Conservation (phyloP, 2,888 invertebrate species). For the Cephus spinipes region DNA sequence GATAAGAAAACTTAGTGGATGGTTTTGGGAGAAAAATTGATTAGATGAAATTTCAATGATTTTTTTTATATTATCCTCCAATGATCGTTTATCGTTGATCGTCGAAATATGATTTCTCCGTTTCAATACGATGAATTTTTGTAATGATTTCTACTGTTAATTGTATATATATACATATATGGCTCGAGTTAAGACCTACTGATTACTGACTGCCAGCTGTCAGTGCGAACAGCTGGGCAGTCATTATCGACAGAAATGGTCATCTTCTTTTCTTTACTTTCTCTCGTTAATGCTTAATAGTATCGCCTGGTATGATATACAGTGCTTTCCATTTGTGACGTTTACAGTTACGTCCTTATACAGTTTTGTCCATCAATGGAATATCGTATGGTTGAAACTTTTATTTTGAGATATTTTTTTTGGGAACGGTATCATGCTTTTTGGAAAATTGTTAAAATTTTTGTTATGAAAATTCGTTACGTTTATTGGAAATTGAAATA, state of each 20-base stretch:
- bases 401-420: not conserved
- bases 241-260: not conserved
- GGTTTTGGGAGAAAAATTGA: fast-evolving
- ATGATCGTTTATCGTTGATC: not conserved
- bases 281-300: not conserved
- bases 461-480: too few species aligned
- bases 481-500: too few species aligned
- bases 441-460: not conserved
- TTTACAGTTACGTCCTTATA: not conserved
- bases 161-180: not conserved
- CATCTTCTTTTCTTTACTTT: not conserved
- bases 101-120: not conserved
- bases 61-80: not conserved
- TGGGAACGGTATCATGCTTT: not conserved
- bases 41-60: not conserved
- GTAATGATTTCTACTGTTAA: not conserved
- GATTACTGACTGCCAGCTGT: not conserved
- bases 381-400: not conserved
- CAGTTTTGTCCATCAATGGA: not conserved
- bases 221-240: not conserved
- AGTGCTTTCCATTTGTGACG: not conserved
- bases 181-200: not conserved
- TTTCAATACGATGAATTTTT: not conserved
- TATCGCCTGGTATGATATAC: not conserved
- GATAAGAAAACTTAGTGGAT: not conserved